A percentile compares a stretch with the other conserved stretches of the same genome.
phyloP scores from a whole-genome alignment of 2,888 invertebrate genomes.

The Hololepta plana region DNA sequence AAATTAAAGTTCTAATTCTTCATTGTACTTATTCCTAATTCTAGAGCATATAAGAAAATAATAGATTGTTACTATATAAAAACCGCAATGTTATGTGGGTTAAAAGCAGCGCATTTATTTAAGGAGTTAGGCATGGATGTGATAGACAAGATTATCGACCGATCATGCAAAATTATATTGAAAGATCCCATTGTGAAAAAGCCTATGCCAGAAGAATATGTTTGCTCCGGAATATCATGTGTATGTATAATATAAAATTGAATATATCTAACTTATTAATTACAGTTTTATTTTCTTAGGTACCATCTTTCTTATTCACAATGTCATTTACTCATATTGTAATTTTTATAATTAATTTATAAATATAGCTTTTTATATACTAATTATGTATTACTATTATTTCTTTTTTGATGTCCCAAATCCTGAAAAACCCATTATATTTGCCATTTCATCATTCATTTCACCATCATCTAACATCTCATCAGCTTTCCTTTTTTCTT shows the following conservation, averaged over 20 bases:
- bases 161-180: constrained; percentile 15
- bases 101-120: constrained; percentile 25
- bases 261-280: constrained; percentile 5
- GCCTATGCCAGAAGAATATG: constrained; percentile 18
- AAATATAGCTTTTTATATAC: no score
- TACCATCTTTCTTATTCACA: constrained; percentile 1
- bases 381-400: constrained; percentile 13
- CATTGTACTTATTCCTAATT: no score
- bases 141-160: constrained; percentile 17
- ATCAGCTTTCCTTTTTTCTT: constrained; percentile 73
- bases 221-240: no score
- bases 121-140: constrained; percentile 19
- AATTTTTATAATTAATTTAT: constrained; percentile 5
- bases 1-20: constrained; percentile 4
- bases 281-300: constrained; percentile 4
- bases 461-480: constrained; percentile 38
- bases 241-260: no score
- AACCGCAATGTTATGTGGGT: constrained; percentile 31
- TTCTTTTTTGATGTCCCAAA: constrained; percentile 75
- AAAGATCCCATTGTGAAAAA: constrained; percentile 15
- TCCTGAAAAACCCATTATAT: constrained; percentile 91
- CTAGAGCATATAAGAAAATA: constrained; percentile 28
- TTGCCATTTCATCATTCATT: constrained; percentile 52
- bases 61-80: constrained; percentile 32
- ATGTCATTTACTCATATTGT: not conserved